A percentile compares a stretch with the other conserved stretches of the same genome.
phyloP scores from a whole-genome alignment of 2,888 invertebrate species.

The Stenodema calcarata region DNA sequence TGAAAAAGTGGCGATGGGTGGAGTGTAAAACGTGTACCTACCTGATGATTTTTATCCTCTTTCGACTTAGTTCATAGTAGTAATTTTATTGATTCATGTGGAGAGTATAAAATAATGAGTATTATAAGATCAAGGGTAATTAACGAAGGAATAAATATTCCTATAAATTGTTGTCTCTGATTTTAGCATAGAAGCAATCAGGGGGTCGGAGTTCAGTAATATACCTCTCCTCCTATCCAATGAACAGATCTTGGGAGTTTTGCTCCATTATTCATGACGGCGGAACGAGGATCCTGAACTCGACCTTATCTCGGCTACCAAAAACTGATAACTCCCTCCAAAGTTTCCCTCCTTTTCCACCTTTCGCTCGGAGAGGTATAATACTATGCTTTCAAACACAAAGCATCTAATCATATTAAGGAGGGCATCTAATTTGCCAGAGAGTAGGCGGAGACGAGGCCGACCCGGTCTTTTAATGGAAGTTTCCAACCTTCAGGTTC shows the following conservation, averaged over 20 bases:
- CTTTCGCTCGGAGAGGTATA: not conserved
- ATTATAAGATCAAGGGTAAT: too few relatives aligned
- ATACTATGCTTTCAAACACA: not conserved
- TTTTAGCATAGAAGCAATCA: too few relatives aligned
- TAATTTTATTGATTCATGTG: too few relatives aligned
- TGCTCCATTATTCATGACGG: constrained; percentile 6
- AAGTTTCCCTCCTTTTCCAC: not conserved
- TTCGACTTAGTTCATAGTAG: too few relatives aligned
- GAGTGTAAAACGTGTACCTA: too few relatives aligned
- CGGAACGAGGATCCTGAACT: not conserved
- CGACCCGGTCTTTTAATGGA: not conserved
- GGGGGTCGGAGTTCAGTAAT: too few relatives aligned
- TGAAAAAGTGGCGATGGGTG: too few relatives aligned
- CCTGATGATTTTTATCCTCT: too few relatives aligned
- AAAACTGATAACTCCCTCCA: not conserved
- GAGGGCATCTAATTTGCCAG: not conserved
- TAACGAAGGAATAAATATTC: too few relatives aligned
- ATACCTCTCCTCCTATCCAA: not conserved
- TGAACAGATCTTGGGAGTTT: not conserved
- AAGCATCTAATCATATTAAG: not conserved
- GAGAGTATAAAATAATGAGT: too few relatives aligned
- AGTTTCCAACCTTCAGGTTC: not conserved
- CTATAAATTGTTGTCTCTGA: too few relatives aligned
- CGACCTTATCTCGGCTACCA: not conserved
- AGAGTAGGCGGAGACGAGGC: not conserved